Percentiles rank a stretch among this genome's conserved stretches.
Evolutionary conservation across 2,888 invertebrate genomes (phyloP).

Genomic region (Drosophila pegasa): DNA sequence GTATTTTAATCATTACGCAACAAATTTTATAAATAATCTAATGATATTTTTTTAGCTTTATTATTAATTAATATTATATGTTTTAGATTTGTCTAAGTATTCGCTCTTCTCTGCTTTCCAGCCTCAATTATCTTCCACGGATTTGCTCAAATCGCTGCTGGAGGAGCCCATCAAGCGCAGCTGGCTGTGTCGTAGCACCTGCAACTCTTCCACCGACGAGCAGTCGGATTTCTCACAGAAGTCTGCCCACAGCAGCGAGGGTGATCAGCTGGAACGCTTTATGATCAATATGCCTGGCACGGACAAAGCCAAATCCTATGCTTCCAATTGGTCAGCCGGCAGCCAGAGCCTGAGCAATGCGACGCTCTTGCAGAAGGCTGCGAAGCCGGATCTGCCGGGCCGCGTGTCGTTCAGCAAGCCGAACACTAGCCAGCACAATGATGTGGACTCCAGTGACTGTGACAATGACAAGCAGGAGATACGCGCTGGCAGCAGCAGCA

Average conservation of each 20-base stretch:
- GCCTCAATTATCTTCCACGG: slow-evolving; percentile 82
- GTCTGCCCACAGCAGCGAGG: slow-evolving; percentile 71
- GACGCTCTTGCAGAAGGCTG: slow-evolving; percentile 50
- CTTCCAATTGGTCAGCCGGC: slow-evolving; percentile 40
- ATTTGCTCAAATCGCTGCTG: slow-evolving; percentile 82
- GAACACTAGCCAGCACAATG: slow-evolving; percentile 53
- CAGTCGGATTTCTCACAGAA: slow-evolving; percentile 73
- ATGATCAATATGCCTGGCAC: slow-evolving; percentile 59
- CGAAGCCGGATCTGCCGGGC: slow-evolving; percentile 84
- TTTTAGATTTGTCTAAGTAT: not conserved
- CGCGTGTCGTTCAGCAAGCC: slow-evolving; percentile 84
- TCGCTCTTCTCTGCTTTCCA: slow-evolving; percentile 9
- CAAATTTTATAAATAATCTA: too few species aligned
- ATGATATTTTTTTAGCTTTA: too few species aligned
- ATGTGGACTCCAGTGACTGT: slow-evolving; percentile 82
- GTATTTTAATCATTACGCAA: too few species aligned
- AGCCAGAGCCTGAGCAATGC: slow-evolving; percentile 50
- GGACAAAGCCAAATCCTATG: slow-evolving; percentile 49
- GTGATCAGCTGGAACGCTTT: slow-evolving; percentile 70
- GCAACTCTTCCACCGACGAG: slow-evolving; percentile 76
- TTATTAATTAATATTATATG: too few species aligned
- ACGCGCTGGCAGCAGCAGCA: slow-evolving; percentile 23
- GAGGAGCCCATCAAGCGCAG: slow-evolving; percentile 85
- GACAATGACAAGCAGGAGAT: slow-evolving; percentile 81
- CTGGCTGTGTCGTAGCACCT: slow-evolving; percentile 84